Base-by-base conservation (phyloP, 2,888 invertebrate species). In the Andrena praecox region DNA sequence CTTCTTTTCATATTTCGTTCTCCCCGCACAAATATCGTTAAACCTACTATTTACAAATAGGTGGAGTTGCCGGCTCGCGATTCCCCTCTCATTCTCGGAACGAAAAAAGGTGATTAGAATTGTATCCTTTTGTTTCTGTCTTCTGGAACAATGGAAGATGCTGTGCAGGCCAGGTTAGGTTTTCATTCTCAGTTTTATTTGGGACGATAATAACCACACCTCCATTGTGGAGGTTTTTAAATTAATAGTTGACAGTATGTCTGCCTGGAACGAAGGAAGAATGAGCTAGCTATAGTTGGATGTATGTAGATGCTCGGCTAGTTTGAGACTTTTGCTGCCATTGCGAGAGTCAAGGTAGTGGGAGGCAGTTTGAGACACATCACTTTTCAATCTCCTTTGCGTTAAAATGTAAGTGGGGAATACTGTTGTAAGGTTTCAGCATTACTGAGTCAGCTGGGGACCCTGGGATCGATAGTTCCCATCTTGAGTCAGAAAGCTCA, bases 11-110 rank as follows among this genome's bases (percentile, higher is more conserved):
- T 33, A 31, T 31, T 54, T 50, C 27, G n/a, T 27, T 70, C 10
- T 27, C 20, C 33, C 50, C 35, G 29, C 54, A 66, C 63, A 75
- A 70, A 79, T 54, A 72, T 74, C 33, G 31, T 80, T 87, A 83
- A 74, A 54, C 29, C 84, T 88, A 88, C 60, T 89, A 88, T 89
- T 76, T 88, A 89, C 88, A 88, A 50, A 68, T 80, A 82, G 68
- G 59, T 72, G 66, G 64, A 63, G 59, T 35, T 16, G 29, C 24
- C 56, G 52, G 56, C 12, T 35, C 27, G 29, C 59, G 6, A 5
- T 52, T 60, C 2, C 20, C 10, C 42, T 4, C 8, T 35, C 6
- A 29, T 50, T 27, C 20, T 2, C 12, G 10, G 12, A 48, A 35
- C 52, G 60, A 50, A 20, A 31, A 63, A 33, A 29, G 12, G 4